Evolutionary conservation across 2,888 invertebrate genomes (phyloP).

Genomic region (Adelphocoris suturalis): DNA sequence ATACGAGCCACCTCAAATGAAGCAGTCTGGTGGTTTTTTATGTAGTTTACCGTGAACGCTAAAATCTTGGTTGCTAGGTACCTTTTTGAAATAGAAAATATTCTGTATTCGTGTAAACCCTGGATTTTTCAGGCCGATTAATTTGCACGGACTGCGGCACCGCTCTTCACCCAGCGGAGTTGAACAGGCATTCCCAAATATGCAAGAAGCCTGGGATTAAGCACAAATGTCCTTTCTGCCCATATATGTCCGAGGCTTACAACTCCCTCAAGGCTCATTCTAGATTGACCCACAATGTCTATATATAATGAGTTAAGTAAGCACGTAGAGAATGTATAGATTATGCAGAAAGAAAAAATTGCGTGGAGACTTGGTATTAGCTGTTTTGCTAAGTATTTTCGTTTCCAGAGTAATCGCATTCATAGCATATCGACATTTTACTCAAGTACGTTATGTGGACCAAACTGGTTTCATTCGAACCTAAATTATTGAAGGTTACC

Average conservation of each 20-base stretch:
- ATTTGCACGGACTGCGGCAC: slow-evolving; percentile 56
- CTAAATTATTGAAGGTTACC: too few species aligned
- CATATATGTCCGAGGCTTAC: slow-evolving; percentile 55
- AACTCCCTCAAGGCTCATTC: slow-evolving; percentile 58
- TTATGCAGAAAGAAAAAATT: neutral
- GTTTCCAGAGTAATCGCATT: too few species aligned
- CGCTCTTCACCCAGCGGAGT: slow-evolving; percentile 41
- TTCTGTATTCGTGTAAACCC: neutral
- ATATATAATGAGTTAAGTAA: neutral
- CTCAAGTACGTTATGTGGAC: too few species aligned
- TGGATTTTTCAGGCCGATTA: slow-evolving; percentile 52
- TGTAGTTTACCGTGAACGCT: neutral
- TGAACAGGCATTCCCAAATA: slow-evolving; percentile 44
- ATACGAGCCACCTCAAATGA: too few species aligned
- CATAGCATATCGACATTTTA: too few species aligned
- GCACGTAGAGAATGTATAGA: neutral
- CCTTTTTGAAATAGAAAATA: neutral
- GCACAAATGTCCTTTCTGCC: slow-evolving; percentile 55
- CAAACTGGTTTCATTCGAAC: too few species aligned
- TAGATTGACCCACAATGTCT: slow-evolving; percentile 50
- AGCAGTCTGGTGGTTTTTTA: too few species aligned
- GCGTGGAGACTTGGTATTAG: too few species aligned
- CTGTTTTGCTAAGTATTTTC: too few species aligned
- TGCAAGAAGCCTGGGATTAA: slow-evolving; percentile 58
- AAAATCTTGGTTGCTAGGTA: neutral